Evolutionary conservation across 2,888 invertebrate species (phyloP).

Genomic region (Parascotia fuliginaria): DNA sequence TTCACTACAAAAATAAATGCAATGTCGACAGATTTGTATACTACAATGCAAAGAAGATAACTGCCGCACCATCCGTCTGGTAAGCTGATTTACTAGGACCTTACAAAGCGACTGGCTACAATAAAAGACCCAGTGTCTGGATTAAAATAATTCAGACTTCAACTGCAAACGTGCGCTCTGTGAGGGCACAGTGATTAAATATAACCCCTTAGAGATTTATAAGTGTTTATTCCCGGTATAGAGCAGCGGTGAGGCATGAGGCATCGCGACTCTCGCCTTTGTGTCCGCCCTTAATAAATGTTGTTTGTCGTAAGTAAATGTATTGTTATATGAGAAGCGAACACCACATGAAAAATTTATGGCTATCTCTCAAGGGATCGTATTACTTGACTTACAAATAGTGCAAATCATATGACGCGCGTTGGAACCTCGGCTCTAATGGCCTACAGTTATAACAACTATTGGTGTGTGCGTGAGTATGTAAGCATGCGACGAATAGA

Average conservation of each 20-base stretch:
- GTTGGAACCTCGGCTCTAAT: slow-evolving; percentile 4
- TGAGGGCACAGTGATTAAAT: slow-evolving; percentile 80
- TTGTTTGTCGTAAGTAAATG: slow-evolving; percentile 70
- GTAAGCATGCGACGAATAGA: background rate
- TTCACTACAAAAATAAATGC: slow-evolving; percentile 33
- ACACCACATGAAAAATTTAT: slow-evolving; percentile 68
- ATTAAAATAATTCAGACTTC: slow-evolving; percentile 78
- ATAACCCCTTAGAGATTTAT: slow-evolving; percentile 79
- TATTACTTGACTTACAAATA: slow-evolving; percentile 48
- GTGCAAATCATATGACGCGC: slow-evolving; percentile 35
- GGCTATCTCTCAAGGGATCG: slow-evolving; percentile 45
- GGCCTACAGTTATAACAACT: slow-evolving; percentile 3
- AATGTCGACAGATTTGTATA: slow-evolving; percentile 61
- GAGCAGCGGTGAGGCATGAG: slow-evolving; percentile 52
- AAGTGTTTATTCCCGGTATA: slow-evolving; percentile 75
- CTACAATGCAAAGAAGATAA: slow-evolving; percentile 69
- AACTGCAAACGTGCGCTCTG: slow-evolving; percentile 75
- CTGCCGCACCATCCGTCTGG: slow-evolving; percentile 68
- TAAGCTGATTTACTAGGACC: slow-evolving; percentile 81
- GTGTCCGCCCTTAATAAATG: slow-evolving; percentile 70
- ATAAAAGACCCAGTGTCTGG: slow-evolving; percentile 71
- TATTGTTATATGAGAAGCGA: slow-evolving; percentile 67
- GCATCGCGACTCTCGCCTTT: slow-evolving; percentile 53
- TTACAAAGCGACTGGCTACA: slow-evolving; percentile 67
- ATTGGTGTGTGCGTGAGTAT: background rate